Evolutionary conservation across 2,888 invertebrate genomes (phyloP).

Genomic region (Bombyx huttoni): DNA sequence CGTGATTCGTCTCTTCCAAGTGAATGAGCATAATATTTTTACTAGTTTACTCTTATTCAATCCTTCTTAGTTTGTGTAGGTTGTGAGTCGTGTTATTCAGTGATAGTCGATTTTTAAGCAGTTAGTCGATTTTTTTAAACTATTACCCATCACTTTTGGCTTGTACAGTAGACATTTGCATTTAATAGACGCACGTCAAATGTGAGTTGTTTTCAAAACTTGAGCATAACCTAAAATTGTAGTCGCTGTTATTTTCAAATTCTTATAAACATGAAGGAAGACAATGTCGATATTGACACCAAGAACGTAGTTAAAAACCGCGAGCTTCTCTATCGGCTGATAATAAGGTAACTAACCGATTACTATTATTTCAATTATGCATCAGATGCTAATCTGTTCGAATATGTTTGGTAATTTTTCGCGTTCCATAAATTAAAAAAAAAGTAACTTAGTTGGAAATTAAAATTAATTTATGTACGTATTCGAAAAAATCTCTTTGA

Average conservation of each 20-base stretch:
- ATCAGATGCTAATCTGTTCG: too few species aligned
- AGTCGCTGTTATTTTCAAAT: not conserved
- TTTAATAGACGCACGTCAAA: not conserved
- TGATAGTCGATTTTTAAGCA: not conserved
- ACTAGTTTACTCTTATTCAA: not conserved
- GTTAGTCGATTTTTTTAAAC: not conserved
- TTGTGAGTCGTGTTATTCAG: not conserved
- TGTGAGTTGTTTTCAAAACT: not conserved
- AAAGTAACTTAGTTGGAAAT: not conserved
- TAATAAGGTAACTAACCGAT: conserved; percentile 79
- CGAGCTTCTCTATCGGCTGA: conserved; percentile 90
- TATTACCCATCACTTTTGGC: not conserved
- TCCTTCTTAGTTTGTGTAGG: not conserved
- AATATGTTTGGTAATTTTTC: too few species aligned
- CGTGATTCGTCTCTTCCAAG: not conserved
- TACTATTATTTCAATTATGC: too few species aligned
- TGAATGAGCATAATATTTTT: conserved; percentile 1
- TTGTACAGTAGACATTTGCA: not conserved
- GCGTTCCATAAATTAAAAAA: too few species aligned
- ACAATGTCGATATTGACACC: conserved; percentile 69
- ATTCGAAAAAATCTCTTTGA: too few species aligned
- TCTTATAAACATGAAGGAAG: conserved; percentile 45
- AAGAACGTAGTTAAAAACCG: conserved; percentile 89
- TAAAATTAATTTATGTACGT: not conserved
- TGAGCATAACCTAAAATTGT: conserved; percentile 17